phyloP scores from a whole-genome alignment of 2,113 vertebrate genomes.

The Tautogolabrus adspersus region DNA sequence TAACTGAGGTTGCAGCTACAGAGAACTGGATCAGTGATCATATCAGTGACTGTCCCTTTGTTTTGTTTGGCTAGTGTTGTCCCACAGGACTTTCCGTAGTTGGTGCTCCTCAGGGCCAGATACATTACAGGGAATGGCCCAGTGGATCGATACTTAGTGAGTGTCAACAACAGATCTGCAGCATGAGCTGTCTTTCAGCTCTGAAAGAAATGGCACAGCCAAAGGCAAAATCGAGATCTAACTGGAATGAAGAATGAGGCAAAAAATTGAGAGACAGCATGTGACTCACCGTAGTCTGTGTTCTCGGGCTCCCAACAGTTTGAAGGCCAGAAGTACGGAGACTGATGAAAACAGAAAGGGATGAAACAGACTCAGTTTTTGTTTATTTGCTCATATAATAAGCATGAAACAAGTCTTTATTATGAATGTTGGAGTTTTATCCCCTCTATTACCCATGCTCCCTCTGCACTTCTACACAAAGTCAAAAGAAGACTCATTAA shows the following conservation, averaged over 20 bases:
- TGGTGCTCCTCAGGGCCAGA: constrained; percentile 37
- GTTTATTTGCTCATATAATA: constrained; percentile 26
- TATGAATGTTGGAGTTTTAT: constrained; percentile 5
- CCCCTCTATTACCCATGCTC: not conserved
- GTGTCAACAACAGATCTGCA: constrained; percentile 52
- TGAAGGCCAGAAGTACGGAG: constrained; percentile 97
- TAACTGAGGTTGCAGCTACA: constrained; percentile 33
- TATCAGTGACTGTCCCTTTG: constrained; percentile 25
- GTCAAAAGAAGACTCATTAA: constrained; percentile 15
- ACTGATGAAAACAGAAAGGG: constrained; percentile 82
- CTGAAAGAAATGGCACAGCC: constrained; percentile 22
- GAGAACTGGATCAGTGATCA: constrained; percentile 14
- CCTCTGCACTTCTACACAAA: not conserved
- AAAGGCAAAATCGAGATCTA: constrained; percentile 27
- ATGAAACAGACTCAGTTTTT: constrained; percentile 16
- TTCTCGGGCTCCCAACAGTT: constrained; percentile 99
- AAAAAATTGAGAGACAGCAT: constrained; percentile 20
- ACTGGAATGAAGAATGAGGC: constrained; percentile 9
- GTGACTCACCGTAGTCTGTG: constrained; percentile 94
- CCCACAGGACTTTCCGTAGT: constrained; percentile 24
- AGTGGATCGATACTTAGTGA: constrained; percentile 51
- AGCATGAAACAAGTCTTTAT: not conserved
- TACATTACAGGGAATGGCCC: constrained; percentile 49
- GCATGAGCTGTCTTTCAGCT: constrained; percentile 36
- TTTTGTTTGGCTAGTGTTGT: constrained; percentile 57